Evolutionary conservation across 2,113 vertebrate species (phyloP).

Genomic region (Murina feae): DNA sequence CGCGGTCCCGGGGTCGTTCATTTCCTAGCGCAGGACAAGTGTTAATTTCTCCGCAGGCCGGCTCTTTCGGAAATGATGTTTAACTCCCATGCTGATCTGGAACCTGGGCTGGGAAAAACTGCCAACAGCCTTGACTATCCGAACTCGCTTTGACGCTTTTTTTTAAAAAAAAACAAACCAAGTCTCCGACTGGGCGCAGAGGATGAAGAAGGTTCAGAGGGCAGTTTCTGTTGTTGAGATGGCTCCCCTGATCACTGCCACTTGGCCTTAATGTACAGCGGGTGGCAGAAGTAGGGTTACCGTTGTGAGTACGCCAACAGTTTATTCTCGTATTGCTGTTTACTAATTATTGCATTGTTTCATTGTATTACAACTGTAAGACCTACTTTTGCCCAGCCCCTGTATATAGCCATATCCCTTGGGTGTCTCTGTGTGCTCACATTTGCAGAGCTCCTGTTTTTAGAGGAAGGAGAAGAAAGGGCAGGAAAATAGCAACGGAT

Average conservation of each 20-base stretch:
- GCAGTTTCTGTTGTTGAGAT: not conserved
- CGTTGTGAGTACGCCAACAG: not conserved
- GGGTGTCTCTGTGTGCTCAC: not conserved
- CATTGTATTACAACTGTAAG: not conserved
- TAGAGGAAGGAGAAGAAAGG: conserved; percentile 21
- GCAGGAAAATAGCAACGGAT: conserved; percentile 46
- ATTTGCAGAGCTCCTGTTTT: conserved; percentile 15
- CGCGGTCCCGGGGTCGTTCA: not conserved
- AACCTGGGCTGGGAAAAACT: not conserved
- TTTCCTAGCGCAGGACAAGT: conserved; percentile 39
- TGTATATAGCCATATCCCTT: not conserved
- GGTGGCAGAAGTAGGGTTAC: not conserved
- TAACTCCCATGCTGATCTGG: conserved; percentile 9
- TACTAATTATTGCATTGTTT: not conserved
- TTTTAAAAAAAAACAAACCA: not conserved
- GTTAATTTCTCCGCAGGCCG: conserved; percentile 52
- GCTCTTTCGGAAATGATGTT: conserved; percentile 58
- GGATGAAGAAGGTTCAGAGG: not conserved
- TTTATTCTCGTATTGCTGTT: not conserved
- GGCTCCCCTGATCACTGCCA: not conserved
- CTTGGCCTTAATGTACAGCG: not conserved
- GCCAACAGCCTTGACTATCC: not conserved
- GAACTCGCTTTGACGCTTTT: conserved; percentile 22
- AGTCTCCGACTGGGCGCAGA: not conserved
- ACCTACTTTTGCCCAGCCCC: not conserved